Conservation (phyloP, 2,113 vertebrate genomes). For the Cynocephalus volans region DNA sequence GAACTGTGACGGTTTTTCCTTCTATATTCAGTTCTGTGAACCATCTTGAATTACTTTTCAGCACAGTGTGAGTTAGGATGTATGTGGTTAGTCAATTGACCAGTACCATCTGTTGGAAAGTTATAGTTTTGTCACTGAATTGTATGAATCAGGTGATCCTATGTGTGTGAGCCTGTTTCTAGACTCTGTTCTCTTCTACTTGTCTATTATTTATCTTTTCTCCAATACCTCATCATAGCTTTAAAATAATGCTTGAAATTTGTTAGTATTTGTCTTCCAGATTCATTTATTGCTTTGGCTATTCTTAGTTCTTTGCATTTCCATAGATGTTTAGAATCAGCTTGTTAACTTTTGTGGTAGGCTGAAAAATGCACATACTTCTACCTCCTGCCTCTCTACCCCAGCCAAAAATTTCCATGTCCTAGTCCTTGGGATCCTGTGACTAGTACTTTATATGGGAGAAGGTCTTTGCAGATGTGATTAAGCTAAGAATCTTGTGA, state of each 20-base stretch:
- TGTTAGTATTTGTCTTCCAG: background rate
- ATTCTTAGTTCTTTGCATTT: background rate
- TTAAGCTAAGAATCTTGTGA: too few relatives aligned
- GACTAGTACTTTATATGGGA: too few relatives aligned
- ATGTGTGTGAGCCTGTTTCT: background rate
- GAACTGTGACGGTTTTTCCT: background rate
- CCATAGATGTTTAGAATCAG: background rate
- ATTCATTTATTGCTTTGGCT: background rate
- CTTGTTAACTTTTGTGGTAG: background rate
- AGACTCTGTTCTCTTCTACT: background rate
- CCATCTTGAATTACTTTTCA: background rate
- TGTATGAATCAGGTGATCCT: background rate
- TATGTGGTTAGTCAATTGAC: background rate
- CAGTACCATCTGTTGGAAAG: background rate
- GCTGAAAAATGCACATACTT: too few relatives aligned
- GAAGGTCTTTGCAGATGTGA: too few relatives aligned
- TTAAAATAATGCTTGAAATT: background rate
- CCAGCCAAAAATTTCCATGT: too few relatives aligned
- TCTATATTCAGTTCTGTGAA: background rate
- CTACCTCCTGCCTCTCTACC: too few relatives aligned
- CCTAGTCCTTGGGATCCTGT: too few relatives aligned
- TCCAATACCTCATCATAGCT: too few relatives aligned
- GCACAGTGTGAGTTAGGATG: background rate
- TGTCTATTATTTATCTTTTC: background rate
- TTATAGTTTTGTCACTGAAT: background rate